Percentiles rank a stretch among this genome's conserved stretches.
These are phyloP conservation scores for Homarus gammarus DNA, from an alignment of 2,888 invertebrate species.

Conservation along the genomic window DNA sequence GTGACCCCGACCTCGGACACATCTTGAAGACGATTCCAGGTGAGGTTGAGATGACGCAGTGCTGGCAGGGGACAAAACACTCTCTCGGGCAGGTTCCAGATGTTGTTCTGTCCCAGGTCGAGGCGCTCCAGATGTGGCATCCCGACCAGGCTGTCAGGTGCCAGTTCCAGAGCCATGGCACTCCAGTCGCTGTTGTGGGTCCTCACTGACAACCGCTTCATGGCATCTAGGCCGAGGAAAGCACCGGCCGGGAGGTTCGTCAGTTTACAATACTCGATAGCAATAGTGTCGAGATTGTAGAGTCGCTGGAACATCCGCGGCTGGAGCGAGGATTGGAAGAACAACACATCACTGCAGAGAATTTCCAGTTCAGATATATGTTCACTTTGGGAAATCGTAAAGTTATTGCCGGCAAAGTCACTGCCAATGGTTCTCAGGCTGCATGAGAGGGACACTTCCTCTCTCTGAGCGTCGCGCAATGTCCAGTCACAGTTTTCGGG, in stretches of 20 bases:
- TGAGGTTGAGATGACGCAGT: constrained; percentile 88
- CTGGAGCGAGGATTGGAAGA: constrained; percentile 85
- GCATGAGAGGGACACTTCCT: constrained; percentile 88
- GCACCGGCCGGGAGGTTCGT: constrained; percentile 82
- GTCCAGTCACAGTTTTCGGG: constrained; percentile 75
- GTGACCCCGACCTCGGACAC: constrained; percentile 84
- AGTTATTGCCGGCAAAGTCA: constrained; percentile 92
- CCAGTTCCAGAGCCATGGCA: constrained; percentile 88
- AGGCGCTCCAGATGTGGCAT: constrained; percentile 85
- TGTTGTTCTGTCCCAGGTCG: constrained; percentile 89
- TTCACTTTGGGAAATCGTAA: constrained; percentile 91
- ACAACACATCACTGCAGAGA: constrained; percentile 88
- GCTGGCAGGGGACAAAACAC: constrained; percentile 88
- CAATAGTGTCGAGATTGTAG: constrained; percentile 62
- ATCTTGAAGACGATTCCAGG: constrained; percentile 88
- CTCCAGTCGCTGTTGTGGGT: constrained; percentile 92
- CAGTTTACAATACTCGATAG: constrained; percentile 73
- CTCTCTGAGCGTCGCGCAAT: constrained; percentile 47
- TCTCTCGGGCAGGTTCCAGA: constrained; percentile 88
- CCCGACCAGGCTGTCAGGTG: constrained; percentile 84
- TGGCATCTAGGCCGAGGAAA: constrained; percentile 88
- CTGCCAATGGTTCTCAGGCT: constrained; percentile 91
- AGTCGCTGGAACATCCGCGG: constrained; percentile 78
- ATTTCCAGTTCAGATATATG: constrained; percentile 87
- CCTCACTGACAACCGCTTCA: constrained; percentile 88